A percentile compares a stretch with the other conserved stretches of the same genome.
phyloP scores from a whole-genome alignment of 2,888 invertebrate genomes.

The Harpagoxenus sublaevis region DNA sequence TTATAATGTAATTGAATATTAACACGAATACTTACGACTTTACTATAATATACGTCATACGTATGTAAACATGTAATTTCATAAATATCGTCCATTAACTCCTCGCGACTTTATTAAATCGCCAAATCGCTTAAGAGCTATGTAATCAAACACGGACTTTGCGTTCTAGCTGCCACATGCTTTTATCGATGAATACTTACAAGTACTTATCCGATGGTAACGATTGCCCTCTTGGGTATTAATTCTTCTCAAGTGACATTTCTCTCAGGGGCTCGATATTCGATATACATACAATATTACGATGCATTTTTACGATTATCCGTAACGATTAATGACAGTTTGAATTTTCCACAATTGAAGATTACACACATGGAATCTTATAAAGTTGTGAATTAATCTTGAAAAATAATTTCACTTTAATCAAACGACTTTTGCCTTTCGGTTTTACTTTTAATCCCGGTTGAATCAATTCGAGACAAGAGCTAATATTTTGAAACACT shows the following conservation, averaged over 20 bases:
- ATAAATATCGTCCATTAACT: conserved; percentile 14
- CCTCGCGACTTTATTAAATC: not conserved
- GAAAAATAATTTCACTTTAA: not conserved
- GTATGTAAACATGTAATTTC: not conserved
- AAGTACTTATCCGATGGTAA: conserved; percentile 21
- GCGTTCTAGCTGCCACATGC: not conserved
- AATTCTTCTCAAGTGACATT: conserved; percentile 30
- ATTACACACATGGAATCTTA: not conserved
- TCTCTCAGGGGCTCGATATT: not conserved
- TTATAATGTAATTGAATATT: not conserved
- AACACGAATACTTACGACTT: not conserved
- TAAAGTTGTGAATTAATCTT: not conserved
- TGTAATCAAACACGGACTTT: conserved; percentile 12
- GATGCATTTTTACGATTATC: not conserved
- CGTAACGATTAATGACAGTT: not conserved
- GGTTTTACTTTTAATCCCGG: not conserved
- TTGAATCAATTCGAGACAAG: not conserved
- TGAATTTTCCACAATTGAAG: not conserved
- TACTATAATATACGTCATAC: too few species aligned
- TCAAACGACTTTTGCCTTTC: not conserved
- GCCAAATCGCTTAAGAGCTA: conserved; percentile 5
- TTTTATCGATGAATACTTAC: conserved; percentile 38
- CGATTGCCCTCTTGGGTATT: conserved; percentile 10
- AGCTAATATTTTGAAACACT: not conserved
- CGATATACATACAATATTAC: too few species aligned